Evolutionary conservation across 2,113 vertebrate genomes (phyloP).

Genomic region (Caranx melampygus): DNA sequence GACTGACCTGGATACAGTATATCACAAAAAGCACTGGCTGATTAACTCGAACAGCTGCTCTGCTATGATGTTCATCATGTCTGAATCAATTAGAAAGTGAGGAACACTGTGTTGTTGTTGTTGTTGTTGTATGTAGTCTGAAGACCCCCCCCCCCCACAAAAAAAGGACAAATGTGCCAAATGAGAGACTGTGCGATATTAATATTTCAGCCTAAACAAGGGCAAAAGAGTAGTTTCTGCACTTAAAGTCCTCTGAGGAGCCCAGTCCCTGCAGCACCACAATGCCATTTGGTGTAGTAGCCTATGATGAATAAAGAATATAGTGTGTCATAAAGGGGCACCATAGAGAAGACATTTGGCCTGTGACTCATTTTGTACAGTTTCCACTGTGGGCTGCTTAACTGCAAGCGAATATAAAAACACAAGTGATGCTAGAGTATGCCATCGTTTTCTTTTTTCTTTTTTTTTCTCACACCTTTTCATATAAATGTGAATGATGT

Average conservation of each 20-base stretch:
- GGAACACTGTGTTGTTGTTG: too few species aligned
- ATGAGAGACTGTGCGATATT: not conserved
- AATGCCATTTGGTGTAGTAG: not conserved
- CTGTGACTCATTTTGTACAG: not conserved
- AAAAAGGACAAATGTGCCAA: not conserved
- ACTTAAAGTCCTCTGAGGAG: not conserved
- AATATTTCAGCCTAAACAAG: not conserved
- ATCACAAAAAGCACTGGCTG: conserved; percentile 42
- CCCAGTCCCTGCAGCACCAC: not conserved
- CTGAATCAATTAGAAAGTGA: conserved; percentile 9
- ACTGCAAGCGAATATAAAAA: not conserved
- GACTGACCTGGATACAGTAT: conserved; percentile 58
- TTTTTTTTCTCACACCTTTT: not conserved
- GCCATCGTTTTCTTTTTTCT: not conserved
- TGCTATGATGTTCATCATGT: conserved; percentile 21
- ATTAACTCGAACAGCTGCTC: conserved; percentile 29
- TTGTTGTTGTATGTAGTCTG: not conserved
- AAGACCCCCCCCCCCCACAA: not conserved
- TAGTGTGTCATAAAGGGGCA: not conserved
- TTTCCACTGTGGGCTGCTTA: not conserved
- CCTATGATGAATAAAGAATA: not conserved
- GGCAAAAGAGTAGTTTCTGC: not conserved
- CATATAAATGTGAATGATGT: conserved; percentile 25
- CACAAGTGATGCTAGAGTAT: not conserved
- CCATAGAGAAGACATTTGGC: not conserved